Conservation (phyloP, 2,113 vertebrate genomes). For the Eubucco bourcierii region DNA sequence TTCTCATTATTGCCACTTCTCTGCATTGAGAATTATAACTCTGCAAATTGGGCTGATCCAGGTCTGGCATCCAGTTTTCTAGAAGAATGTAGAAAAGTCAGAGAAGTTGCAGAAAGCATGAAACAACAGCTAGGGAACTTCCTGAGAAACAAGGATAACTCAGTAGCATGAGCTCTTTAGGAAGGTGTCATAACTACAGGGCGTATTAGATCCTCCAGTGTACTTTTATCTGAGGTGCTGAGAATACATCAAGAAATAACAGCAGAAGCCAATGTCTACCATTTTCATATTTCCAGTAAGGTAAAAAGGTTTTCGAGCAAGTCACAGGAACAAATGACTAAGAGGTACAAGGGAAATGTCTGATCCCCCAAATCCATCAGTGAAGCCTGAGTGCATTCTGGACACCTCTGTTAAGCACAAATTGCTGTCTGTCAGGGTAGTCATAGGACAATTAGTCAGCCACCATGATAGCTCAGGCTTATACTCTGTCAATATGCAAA, state of each 20-base stretch:
- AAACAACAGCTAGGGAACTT: neutral
- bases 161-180: neutral
- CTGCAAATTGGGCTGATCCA: neutral
- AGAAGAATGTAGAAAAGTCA: fast-evolving
- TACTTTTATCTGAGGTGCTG: neutral
- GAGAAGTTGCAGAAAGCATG: neutral
- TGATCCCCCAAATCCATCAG: neutral
- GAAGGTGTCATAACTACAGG: neutral
- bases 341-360: fast-evolving
- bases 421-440: neutral
- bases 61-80: neutral
- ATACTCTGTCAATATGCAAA: fast-evolving
- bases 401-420: neutral
- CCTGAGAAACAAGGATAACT: neutral
- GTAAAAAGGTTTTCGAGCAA: neutral
- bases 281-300: neutral
- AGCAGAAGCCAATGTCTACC: neutral
- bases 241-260: neutral
- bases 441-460: neutral
- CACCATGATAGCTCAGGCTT: neutral
- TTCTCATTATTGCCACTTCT: neutral
- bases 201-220: neutral
- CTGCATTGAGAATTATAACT: neutral
- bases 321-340: neutral
- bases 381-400: neutral